phyloP scores from a whole-genome alignment of 2,888 invertebrate genomes.

The Tubulanus polymorphus region DNA sequence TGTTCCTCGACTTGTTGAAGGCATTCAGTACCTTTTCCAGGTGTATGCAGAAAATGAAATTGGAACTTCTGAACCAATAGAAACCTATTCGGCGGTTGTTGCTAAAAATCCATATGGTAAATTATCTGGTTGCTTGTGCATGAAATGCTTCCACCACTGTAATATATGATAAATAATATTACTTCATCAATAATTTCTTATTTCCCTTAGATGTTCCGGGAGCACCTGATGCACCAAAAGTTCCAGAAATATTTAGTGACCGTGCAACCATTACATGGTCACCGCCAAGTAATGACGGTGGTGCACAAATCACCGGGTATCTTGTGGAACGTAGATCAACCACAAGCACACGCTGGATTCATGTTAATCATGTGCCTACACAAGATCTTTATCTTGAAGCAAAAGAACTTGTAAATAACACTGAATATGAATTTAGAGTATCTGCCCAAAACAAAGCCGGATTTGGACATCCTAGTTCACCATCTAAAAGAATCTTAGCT shows the following conservation, averaged over 20 bases:
- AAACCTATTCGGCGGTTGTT: not conserved
- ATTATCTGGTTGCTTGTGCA: too few species aligned
- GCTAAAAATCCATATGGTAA: too few species aligned
- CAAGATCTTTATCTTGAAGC: slow-evolving; percentile 13
- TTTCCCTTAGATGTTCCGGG: too few species aligned
- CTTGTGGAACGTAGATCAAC: slow-evolving; percentile 28
- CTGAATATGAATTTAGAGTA: slow-evolving; percentile 74
- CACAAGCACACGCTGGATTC: slow-evolving; percentile 23
- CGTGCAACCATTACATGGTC: slow-evolving; percentile 38
- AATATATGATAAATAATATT: too few species aligned
- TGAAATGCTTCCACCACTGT: too few species aligned
- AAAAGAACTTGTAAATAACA: slow-evolving; percentile 30
- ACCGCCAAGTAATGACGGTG: slow-evolving; percentile 45
- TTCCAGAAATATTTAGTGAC: slow-evolving; percentile 19
- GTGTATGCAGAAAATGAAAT: slow-evolving; percentile 85
- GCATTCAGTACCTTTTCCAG: slow-evolving; percentile 86
- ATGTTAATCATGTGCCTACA: slow-evolving; percentile 23
- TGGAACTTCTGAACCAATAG: slow-evolving; percentile 84
- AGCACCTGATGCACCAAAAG: slow-evolving; percentile 19
- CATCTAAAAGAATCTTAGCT: slow-evolving; percentile 21
- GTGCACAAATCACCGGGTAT: slow-evolving; percentile 39
- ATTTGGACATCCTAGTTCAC: slow-evolving; percentile 65
- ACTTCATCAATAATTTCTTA: too few species aligned
- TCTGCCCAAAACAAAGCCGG: slow-evolving; percentile 84
- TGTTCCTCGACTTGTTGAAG: slow-evolving; percentile 67